Base-by-base conservation (phyloP, 2,113 vertebrate species). In the Scortum barcoo region DNA sequence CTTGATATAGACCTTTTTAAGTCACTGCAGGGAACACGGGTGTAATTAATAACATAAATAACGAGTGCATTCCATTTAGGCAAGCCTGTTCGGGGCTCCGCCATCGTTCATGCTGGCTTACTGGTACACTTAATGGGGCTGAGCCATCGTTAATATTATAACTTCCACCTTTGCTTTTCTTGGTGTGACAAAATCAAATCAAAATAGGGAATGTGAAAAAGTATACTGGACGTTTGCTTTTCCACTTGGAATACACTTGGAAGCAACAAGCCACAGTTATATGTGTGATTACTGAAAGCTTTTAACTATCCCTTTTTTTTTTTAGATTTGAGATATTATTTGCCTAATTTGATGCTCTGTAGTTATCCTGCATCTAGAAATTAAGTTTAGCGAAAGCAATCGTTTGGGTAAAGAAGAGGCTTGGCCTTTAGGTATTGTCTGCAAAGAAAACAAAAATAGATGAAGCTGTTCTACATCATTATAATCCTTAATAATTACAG, bases 111-210 rank as follows among this genome's bases (percentile, higher is more conserved):
- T 17, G 40, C 28, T 54, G 48, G 11, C 46, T 19, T 19, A 16
- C 66, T 38, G 38, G 36, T 38, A 33, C 24, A 30, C 19, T 40
- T 63, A 26, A 38, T 38, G 58, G 33, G 44, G 46, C 58, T 40
- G 53, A 69, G 65, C 28, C 53, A 61, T 53, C 0, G n/a, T 40
- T 78, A 50, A 76, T 56, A 19, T 67, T 56, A n/a, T 67, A 33
- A 57, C 13, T 44, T 76, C 36, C 50, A 56, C 19, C 36, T 44
- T 24, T 12, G 61, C 24, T 56, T 42, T 66, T 66, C 19, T n/a
- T 44, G 22, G 17, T 66, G 9, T 16, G 17, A 75, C 10, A 38
- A n/a, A n/a, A n/a, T n/a, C n/a, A n/a, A 26, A 9, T 24, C 51
- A 58, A 8, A 42, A 40, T 53, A 33, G n/a, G 36, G 3, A 2